These are phyloP conservation scores for Drosophila melanica DNA, from an alignment of 1,140 invertebrate genomes.

Conservation along the genomic window DNA sequence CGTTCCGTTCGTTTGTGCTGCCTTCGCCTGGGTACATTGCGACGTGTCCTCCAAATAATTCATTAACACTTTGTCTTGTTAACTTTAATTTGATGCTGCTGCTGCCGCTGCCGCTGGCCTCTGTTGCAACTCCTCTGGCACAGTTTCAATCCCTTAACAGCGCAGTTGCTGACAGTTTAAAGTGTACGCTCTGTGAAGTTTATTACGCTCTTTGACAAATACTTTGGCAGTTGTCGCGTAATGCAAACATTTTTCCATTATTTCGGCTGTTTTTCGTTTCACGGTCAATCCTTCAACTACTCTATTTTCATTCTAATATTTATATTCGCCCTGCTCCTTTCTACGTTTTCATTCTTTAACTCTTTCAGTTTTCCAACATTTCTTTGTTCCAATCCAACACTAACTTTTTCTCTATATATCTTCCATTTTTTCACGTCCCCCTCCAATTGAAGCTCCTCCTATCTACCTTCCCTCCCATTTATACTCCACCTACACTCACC, in stretches of 20 bases:
- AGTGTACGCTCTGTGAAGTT: slow-evolving; percentile 11
- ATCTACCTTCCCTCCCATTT: background rate
- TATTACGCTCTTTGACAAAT: slow-evolving; percentile 28
- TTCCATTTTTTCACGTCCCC: too few relatives aligned
- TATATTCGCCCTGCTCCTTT: too few relatives aligned
- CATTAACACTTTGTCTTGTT: slow-evolving; percentile 82
- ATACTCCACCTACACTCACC: background rate
- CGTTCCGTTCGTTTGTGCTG: slow-evolving; percentile 28
- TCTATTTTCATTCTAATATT: background rate
- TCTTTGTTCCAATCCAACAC: background rate
- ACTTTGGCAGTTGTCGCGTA: slow-evolving; percentile 26
- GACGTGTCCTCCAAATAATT: slow-evolving; percentile 81
- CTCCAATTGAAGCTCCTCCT: background rate
- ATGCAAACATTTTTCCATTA: slow-evolving; percentile 22
- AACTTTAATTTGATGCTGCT: slow-evolving; percentile 72
- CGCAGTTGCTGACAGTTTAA: slow-evolving; percentile 14
- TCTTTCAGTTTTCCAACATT: background rate
- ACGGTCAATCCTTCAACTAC: background rate
- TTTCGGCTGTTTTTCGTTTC: slow-evolving; percentile 7
- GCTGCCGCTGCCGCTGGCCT: slow-evolving; percentile 5
- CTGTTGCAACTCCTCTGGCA: background rate
- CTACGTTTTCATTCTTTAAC: background rate
- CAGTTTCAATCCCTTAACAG: slow-evolving; percentile 6
- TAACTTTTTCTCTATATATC: background rate
- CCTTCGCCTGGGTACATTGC: slow-evolving; percentile 60